Evolutionary conservation across 1,140 invertebrate genomes (phyloP).

Genomic region (Alviniconcha marisindica): DNA sequence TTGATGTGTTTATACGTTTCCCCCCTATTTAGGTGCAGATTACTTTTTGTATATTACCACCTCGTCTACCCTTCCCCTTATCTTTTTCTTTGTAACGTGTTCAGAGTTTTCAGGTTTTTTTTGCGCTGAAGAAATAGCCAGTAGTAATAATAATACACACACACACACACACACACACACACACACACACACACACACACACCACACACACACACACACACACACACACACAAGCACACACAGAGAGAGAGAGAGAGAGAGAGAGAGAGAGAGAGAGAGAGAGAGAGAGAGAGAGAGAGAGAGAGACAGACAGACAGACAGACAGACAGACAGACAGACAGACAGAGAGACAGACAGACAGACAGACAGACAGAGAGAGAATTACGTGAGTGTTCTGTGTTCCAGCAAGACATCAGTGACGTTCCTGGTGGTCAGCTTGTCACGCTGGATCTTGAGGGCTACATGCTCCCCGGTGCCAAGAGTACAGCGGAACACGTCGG

Average conservation of each 20-base stretch:
- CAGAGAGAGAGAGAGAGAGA: neutral
- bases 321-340: neutral
- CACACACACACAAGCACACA: too few relatives aligned
- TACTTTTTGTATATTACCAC: too few relatives aligned
- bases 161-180: too few relatives aligned
- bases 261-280: neutral
- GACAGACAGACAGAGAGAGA: neutral
- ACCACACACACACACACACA: too few relatives aligned
- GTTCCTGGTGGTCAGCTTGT: slow-evolving; percentile 53
- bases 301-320: slow-evolving; percentile 1
- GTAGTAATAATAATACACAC: too few relatives aligned
- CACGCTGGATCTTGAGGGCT: slow-evolving; percentile 64
- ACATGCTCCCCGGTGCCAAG: slow-evolving; percentile 38
- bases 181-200: slow-evolving; percentile 25
- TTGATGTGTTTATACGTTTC: too few relatives aligned
- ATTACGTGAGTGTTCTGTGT: slow-evolving; percentile 63
- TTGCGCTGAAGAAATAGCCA: too few relatives aligned
- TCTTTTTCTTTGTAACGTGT: too few relatives aligned
- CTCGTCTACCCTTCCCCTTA: too few relatives aligned
- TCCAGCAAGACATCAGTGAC: slow-evolving; percentile 67
- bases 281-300: neutral
- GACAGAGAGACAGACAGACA: slow-evolving; percentile 6
- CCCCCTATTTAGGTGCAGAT: too few relatives aligned
- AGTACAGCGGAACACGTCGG: slow-evolving; percentile 57
- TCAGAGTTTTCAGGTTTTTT: too few relatives aligned